phyloP scores from a whole-genome alignment of 2,888 invertebrate genomes.

The Caenorhabditis japonica region DNA sequence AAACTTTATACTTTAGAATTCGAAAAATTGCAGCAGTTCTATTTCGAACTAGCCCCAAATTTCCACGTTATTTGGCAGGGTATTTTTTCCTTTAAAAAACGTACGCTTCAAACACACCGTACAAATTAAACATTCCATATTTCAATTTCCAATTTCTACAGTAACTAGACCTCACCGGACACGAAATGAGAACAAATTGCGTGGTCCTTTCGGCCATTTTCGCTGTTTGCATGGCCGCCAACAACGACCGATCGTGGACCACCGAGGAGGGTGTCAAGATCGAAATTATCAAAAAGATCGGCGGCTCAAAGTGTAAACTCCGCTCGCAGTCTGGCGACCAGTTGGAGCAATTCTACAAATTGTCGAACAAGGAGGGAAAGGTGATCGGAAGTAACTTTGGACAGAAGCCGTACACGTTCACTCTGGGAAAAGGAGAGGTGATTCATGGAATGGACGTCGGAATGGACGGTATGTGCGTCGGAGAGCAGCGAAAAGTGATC shows the following conservation, averaged over 20 bases:
- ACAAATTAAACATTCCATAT: too few species aligned
- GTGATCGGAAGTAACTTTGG: conserved; percentile 76
- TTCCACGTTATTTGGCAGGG: conserved; percentile 1
- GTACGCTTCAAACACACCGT: too few species aligned
- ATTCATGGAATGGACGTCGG: conserved; percentile 74
- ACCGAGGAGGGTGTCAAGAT: conserved; percentile 76
- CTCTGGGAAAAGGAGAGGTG: conserved; percentile 71
- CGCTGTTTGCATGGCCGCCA: conserved; percentile 4
- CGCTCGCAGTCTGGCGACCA: conserved; percentile 72
- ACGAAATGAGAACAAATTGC: neutral
- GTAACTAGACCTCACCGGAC: conserved; percentile 23
- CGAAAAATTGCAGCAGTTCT: too few species aligned
- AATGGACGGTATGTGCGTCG: conserved; percentile 73
- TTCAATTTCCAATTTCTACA: conserved; percentile 9
- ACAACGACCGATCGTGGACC: conserved; percentile 70
- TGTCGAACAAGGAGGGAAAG: conserved; percentile 72
- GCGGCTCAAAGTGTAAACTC: conserved; percentile 74
- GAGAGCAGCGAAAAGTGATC: conserved; percentile 71
- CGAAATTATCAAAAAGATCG: conserved; percentile 76
- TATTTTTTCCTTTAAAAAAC: too few species aligned
- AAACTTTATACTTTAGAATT: too few species aligned
- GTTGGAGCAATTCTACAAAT: conserved; percentile 75
- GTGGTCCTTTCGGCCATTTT: conserved; percentile 9
- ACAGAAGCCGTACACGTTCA: conserved; percentile 73
- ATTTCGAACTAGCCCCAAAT: too few species aligned